Evolutionary conservation across 2,113 vertebrate species (phyloP), one percentile per base, ranked within the genome.

Genomic region (Aleadryas rufinucha): DNA sequence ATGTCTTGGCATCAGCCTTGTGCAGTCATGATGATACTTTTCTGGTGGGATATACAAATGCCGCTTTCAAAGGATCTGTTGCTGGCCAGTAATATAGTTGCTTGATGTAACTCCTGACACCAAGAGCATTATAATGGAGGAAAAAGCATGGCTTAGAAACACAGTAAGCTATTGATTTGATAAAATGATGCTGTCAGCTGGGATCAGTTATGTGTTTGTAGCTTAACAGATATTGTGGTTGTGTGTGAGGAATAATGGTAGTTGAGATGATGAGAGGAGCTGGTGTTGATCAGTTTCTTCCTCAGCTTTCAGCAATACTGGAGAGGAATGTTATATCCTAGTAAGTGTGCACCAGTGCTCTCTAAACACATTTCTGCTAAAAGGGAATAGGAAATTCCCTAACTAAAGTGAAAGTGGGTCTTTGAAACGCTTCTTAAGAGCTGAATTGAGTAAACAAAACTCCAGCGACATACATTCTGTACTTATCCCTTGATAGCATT

Each of bases 41-140:
- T 95, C 84, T 95, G 80, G 56, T 60, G 66, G 50, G 50, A 60
- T 77, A 8, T 68, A 94, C 79, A 94, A 89, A 84, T 54, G 49
- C 37, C 2, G 10, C 86, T 96, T 95, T 93, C 66, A 88, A 79
- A 92, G 83, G 49, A 82, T 84, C 66, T 78, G 0, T 82, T 87
- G 45, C 61, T 91, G 80, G 49, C n/a, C 39, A 44, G 42, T 53
- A 12, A 30, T 53, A 8, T 10, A 24, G 15, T 60, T 75, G 60
- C 64, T 93, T 96, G 89, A 68, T 94, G 89, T 94, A 83, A 90
- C 74, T 87, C 49, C 31, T 84, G 84, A 89, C 80, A 92, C 53
- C 35, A 57, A 39, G 27, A 81, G 28, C 26, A 2, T 82, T 95
- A 12, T 37, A 88, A 79, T 0, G 0, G 53, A 56, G 23, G 47